These are phyloP conservation scores for Microctonus brassicae DNA, from an alignment of 2,888 invertebrate species.

Conservation along the genomic window DNA sequence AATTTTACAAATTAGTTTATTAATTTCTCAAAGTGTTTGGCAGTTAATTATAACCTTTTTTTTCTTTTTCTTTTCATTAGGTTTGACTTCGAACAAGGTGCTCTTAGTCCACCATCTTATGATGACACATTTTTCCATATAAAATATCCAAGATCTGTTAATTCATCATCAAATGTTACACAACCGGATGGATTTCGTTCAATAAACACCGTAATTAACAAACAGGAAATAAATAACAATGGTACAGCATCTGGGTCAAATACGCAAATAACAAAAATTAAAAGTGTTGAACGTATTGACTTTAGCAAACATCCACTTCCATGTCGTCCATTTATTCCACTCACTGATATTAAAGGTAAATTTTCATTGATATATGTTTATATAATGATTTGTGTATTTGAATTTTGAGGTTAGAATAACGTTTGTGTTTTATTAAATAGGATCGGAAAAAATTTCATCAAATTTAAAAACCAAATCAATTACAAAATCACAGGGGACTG, in stretches of 20 bases:
- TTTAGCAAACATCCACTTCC: constrained; percentile 79
- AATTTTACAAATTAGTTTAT: constrained; percentile 7
- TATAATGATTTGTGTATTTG: background rate
- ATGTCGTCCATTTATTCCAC: constrained; percentile 72
- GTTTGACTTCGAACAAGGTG: constrained; percentile 73
- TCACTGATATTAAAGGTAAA: constrained; percentile 53
- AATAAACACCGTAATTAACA: constrained; percentile 55
- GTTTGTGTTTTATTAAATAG: no score
- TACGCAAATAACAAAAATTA: constrained; percentile 34
- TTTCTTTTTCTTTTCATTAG: no score
- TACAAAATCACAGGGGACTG: constrained; percentile 74
- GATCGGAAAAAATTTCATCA: constrained; percentile 30
- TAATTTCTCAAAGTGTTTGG: constrained; percentile 13
- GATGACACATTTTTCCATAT: constrained; percentile 83
- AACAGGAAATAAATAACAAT: constrained; percentile 40
- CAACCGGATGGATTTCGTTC: constrained; percentile 54
- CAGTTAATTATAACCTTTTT: constrained; percentile 12
- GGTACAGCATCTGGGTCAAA: constrained; percentile 8
- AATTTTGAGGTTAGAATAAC: no score
- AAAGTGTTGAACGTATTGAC: constrained; percentile 50
- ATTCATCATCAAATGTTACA: constrained; percentile 19
- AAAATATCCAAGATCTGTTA: constrained; percentile 70
- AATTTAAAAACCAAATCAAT: constrained; percentile 48
- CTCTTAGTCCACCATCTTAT: constrained; percentile 80
- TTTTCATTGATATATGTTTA: constrained; percentile 3